phyloP scores from a whole-genome alignment of 2,888 invertebrate species.

The Atethmia centrago region DNA sequence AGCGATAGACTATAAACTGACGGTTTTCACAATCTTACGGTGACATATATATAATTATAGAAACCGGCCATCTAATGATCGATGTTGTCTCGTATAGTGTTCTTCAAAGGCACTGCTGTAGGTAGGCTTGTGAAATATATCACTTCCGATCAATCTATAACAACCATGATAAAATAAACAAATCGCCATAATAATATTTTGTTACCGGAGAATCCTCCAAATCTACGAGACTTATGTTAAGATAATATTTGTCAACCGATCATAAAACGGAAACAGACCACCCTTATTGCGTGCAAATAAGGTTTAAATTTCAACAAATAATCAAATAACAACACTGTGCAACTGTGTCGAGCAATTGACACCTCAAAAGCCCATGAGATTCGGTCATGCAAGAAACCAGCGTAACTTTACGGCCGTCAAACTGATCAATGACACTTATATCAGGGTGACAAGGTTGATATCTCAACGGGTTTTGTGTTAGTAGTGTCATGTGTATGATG shows the following conservation, averaged over 20 bases:
- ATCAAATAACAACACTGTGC: constrained; percentile 61
- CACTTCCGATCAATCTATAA: constrained; percentile 40
- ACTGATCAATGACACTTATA: constrained; percentile 30
- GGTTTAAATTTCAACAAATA: constrained; percentile 55
- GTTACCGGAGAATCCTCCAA: constrained; percentile 57
- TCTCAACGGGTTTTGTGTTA: constrained; percentile 31
- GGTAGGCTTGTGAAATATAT: constrained; percentile 11
- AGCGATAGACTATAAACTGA: too few relatives aligned
- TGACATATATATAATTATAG: too few relatives aligned
- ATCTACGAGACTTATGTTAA: constrained; percentile 41
- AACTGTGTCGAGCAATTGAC: constrained; percentile 79
- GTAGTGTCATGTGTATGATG: constrained; percentile 22
- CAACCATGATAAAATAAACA: constrained; percentile 65
- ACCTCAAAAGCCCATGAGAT: constrained; percentile 75
- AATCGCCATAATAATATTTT: constrained; percentile 60
- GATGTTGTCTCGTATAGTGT: neutral
- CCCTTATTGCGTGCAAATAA: constrained; percentile 50
- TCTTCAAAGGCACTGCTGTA: constrained; percentile 5
- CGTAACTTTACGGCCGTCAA: constrained; percentile 37
- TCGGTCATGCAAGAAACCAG: constrained; percentile 70
- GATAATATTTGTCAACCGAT: constrained; percentile 60
- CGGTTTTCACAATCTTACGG: too few relatives aligned
- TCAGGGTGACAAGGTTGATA: constrained; percentile 40
- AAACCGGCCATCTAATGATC: neutral
- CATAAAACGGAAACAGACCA: constrained; percentile 33